Percentiles rank a stretch among this genome's conserved stretches.
Conservation (phyloP, 1,140 invertebrate species). For the Charaxes varanes region DNA sequence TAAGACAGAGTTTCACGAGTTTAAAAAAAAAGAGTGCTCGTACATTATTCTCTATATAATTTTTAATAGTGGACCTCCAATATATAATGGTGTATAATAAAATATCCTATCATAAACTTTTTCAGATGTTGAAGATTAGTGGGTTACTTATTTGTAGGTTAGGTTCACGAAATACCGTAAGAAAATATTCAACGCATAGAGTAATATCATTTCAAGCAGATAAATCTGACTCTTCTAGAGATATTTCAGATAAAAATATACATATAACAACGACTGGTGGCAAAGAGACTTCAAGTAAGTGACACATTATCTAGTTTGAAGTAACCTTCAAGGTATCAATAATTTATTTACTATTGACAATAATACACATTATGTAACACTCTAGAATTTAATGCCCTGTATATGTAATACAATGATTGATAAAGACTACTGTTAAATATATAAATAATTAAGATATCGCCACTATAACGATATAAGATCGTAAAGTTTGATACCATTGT, state of each 20-base stretch:
- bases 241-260: conserved; percentile 31
- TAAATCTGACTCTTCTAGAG: conserved; percentile 34
- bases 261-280: conserved; percentile 14
- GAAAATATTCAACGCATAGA: conserved; percentile 49
- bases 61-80: not conserved
- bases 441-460: too few relatives aligned
- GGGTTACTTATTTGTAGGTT: conserved; percentile 66
- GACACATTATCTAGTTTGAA: not conserved
- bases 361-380: too few relatives aligned
- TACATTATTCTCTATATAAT: conserved; percentile 14
- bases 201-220: conserved; percentile 49
- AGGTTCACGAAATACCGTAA: conserved; percentile 47
- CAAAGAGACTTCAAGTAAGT: conserved; percentile 31
- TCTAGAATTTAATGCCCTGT: too few relatives aligned
- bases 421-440: too few relatives aligned
- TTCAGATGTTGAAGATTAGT: conserved; percentile 71
- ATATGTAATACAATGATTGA: too few relatives aligned
- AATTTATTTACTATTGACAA: conserved; percentile 3
- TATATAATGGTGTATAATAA: not conserved
- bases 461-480: too few relatives aligned
- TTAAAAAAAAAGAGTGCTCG: too few relatives aligned
- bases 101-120: too few relatives aligned
- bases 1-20: conserved; percentile 42
- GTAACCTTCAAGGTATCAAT: conserved; percentile 4
- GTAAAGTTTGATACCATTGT: too few relatives aligned